Conservation (phyloP, 2,888 invertebrate species). For the Torymus tubicola region DNA sequence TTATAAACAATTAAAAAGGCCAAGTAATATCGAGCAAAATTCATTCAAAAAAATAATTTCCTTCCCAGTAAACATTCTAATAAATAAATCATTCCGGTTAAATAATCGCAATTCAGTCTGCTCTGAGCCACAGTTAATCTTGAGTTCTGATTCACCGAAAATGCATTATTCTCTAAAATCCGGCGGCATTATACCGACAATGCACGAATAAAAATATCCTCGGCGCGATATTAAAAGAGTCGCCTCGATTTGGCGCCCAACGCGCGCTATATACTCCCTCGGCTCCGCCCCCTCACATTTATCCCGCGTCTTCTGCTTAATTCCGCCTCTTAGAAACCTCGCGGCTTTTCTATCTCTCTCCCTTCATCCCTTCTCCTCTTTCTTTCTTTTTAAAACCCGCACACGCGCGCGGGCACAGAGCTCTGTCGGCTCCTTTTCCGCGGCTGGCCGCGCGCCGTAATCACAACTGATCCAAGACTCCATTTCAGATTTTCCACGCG, state of each 20-base stretch:
- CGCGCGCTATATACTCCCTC: background rate
- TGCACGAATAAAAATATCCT: too few relatives aligned
- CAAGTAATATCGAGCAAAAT: too few relatives aligned
- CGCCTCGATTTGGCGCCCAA: slow-evolving; percentile 1
- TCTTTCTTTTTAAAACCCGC: slow-evolving; percentile 60
- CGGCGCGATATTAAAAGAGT: background rate
- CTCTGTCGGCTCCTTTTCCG: slow-evolving; percentile 30
- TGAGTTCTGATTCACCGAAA: too few relatives aligned
- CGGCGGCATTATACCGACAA: too few relatives aligned
- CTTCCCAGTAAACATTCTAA: too few relatives aligned
- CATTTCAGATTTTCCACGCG: slow-evolving; percentile 64
- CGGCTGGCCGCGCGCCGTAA: slow-evolving; percentile 61
- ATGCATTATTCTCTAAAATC: too few relatives aligned
- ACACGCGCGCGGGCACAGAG: slow-evolving; percentile 57
- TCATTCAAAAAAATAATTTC: too few relatives aligned
- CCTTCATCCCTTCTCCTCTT: slow-evolving; percentile 23
- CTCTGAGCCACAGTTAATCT: too few relatives aligned
- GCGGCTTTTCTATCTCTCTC: slow-evolving; percentile 63
- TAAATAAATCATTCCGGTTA: too few relatives aligned
- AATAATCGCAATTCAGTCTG: too few relatives aligned
- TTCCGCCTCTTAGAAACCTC: slow-evolving; percentile 42
- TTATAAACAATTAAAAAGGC: too few relatives aligned
- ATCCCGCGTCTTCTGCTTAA: slow-evolving; percentile 37
- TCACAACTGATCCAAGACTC: slow-evolving; percentile 69
- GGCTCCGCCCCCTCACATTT: background rate